Conservation (phyloP, 2,113 vertebrate species). For the Actinemys pallida region DNA sequence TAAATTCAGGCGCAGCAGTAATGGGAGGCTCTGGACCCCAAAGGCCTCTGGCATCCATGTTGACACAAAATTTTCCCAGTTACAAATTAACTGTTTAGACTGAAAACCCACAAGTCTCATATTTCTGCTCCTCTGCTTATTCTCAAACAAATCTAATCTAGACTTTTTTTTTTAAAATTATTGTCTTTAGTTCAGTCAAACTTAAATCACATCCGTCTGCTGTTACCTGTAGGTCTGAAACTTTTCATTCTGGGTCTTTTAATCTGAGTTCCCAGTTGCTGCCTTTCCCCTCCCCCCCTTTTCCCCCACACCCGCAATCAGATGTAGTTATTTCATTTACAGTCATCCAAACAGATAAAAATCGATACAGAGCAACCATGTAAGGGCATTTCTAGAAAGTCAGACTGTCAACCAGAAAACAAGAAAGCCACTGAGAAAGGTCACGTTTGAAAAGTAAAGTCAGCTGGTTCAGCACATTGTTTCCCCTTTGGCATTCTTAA, state of each 20-base stretch:
- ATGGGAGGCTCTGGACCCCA: conserved; percentile 57
- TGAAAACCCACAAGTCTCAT: conserved; percentile 69
- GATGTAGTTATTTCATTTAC: neutral
- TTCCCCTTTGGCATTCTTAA: neutral
- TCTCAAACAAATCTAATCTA: conserved; percentile 59
- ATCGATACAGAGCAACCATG: neutral
- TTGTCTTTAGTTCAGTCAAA: conserved; percentile 63
- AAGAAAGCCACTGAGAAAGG: neutral
- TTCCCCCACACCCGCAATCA: neutral
- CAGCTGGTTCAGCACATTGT: neutral
- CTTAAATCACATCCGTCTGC: conserved; percentile 54
- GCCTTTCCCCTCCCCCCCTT: neutral
- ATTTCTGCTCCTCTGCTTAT: conserved; percentile 72
- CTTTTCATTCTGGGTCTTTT: neutral
- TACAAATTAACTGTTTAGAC: conserved; percentile 75
- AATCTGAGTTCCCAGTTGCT: neutral
- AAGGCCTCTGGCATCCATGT: conserved; percentile 61
- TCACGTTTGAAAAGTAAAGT: neutral
- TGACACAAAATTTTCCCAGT: conserved; percentile 56
- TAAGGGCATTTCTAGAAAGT: neutral
- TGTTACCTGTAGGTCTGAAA: conserved; percentile 55
- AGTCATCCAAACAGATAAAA: neutral
- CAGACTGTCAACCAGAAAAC: neutral
- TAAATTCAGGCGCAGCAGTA: conserved; percentile 37
- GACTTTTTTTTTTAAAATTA: conserved; percentile 60